Evolutionary conservation across 2,888 invertebrate species (phyloP).

Genomic region (Diloba caeruleocephala): DNA sequence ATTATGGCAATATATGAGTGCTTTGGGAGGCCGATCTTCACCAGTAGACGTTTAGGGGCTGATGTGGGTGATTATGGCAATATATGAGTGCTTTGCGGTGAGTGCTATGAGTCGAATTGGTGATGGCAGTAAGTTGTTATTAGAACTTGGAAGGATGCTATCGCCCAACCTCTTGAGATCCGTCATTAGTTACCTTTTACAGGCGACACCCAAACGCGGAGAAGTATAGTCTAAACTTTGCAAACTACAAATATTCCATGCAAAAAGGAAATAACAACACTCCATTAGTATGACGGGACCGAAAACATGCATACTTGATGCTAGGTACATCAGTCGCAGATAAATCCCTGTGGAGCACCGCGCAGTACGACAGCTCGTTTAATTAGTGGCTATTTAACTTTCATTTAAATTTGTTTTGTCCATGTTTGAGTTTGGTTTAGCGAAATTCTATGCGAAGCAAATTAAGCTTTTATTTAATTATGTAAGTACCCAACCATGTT

Average conservation of each 20-base stretch:
- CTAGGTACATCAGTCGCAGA: slow-evolving; percentile 15
- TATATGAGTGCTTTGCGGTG: no score
- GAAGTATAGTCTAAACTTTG: no score
- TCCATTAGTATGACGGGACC: slow-evolving; percentile 11
- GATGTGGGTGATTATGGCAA: no score
- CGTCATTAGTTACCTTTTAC: no score
- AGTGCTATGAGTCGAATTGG: no score
- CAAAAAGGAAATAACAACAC: slow-evolving; percentile 15
- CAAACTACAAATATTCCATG: neutral
- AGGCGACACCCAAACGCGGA: no score
- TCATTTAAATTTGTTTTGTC: slow-evolving; percentile 54
- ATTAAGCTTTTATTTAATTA: slow-evolving; percentile 48
- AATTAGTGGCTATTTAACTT: slow-evolving; percentile 62
- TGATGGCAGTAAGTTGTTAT: no score
- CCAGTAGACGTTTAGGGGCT: no score
- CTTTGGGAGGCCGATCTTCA: no score
- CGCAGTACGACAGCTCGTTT: slow-evolving; percentile 53
- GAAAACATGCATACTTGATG: slow-evolving; percentile 23
- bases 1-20: no score
- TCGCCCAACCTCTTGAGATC: no score
- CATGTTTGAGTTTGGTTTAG: slow-evolving; percentile 54
- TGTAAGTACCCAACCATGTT: slow-evolving; percentile 39
- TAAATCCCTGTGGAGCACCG: slow-evolving; percentile 33
- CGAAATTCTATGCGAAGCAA: slow-evolving; percentile 32
- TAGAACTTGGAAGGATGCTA: no score